Percentiles rank a stretch among this genome's conserved stretches.
Conservation (phyloP, 2,113 vertebrate species). For the Austrofundulus limnaeus region DNA sequence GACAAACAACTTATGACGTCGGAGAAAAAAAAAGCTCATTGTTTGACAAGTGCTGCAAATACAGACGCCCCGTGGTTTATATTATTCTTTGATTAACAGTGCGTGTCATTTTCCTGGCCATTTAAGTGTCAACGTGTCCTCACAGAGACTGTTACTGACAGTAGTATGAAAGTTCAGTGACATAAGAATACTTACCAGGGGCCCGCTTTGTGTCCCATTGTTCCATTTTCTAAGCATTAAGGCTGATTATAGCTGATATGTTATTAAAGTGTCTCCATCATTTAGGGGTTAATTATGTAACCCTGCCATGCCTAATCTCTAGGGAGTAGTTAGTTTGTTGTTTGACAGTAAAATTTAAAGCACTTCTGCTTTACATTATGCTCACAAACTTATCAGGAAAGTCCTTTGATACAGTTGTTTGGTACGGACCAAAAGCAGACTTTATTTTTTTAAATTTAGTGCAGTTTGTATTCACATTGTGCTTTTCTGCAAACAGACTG, state of each 20-base stretch:
- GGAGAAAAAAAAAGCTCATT: constrained; percentile 66
- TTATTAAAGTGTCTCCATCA: constrained; percentile 60
- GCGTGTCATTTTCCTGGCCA: constrained; percentile 50
- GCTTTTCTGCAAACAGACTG: too few relatives aligned
- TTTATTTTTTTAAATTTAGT: too few relatives aligned
- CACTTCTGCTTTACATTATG: too few relatives aligned
- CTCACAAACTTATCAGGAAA: too few relatives aligned
- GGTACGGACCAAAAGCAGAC: too few relatives aligned
- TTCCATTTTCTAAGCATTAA: constrained; percentile 45
- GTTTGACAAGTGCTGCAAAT: constrained; percentile 54
- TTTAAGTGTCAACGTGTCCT: constrained; percentile 58
- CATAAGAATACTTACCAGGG: constrained; percentile 43
- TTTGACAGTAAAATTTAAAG: constrained; percentile 37
- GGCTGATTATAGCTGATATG: constrained; percentile 68
- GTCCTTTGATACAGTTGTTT: too few relatives aligned
- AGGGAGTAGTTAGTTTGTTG: constrained; percentile 43
- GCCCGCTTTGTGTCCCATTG: constrained; percentile 35
- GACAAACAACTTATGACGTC: constrained; percentile 61
- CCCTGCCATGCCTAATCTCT: constrained; percentile 50
- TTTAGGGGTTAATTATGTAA: constrained; percentile 69
- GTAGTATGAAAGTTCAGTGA: constrained; percentile 53
- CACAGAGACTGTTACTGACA: constrained; percentile 56
- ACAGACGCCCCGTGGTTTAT: constrained; percentile 46
- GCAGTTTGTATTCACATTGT: too few relatives aligned
- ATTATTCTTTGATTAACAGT: constrained; percentile 65